These are phyloP conservation scores for Callimorpha dominula DNA, from an alignment of 2,888 invertebrate species.

Conservation along the genomic window DNA sequence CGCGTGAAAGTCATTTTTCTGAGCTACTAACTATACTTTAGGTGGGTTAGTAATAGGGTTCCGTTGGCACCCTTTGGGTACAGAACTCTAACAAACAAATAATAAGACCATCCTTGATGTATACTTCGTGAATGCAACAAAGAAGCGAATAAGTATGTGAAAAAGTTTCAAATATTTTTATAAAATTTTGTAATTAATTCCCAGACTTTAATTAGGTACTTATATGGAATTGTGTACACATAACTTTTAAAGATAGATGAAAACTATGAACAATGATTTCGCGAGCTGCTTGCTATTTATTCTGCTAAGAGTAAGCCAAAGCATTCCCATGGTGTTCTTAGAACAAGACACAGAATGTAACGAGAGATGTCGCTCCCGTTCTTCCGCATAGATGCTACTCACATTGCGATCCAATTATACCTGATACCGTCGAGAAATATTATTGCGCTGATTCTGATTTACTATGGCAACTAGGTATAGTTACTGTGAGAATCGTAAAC, in stretches of 20 bases:
- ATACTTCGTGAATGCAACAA: slow-evolving; percentile 1
- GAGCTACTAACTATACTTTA: too few relatives aligned
- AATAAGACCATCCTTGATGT: not conserved
- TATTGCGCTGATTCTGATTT: slow-evolving; percentile 76
- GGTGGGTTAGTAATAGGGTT: too few relatives aligned
- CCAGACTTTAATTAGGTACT: slow-evolving; percentile 33
- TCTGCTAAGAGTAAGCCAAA: slow-evolving; percentile 34
- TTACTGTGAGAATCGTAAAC: slow-evolving; percentile 79
- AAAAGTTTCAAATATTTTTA: slow-evolving; percentile 42
- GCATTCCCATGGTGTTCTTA: slow-evolving; percentile 82
- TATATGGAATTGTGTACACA: slow-evolving; percentile 36
- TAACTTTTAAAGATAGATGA: slow-evolving; percentile 36
- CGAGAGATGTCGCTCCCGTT: slow-evolving; percentile 77
- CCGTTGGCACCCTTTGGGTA: too few relatives aligned
- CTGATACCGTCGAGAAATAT: slow-evolving; percentile 80
- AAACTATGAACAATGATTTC: slow-evolving; percentile 42
- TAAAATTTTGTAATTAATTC: slow-evolving; percentile 29
- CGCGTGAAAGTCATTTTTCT: too few relatives aligned
- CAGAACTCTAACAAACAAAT: not conserved
- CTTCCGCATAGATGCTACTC: slow-evolving; percentile 83
- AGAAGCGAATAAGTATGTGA: slow-evolving; percentile 26
- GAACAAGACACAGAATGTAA: slow-evolving; percentile 84
- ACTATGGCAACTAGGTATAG: slow-evolving; percentile 66
- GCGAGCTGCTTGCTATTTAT: slow-evolving; percentile 35
- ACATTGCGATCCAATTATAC: slow-evolving; percentile 85